Base-by-base conservation (phyloP, 2,888 invertebrate genomes). In the Andrena dorsata region DNA sequence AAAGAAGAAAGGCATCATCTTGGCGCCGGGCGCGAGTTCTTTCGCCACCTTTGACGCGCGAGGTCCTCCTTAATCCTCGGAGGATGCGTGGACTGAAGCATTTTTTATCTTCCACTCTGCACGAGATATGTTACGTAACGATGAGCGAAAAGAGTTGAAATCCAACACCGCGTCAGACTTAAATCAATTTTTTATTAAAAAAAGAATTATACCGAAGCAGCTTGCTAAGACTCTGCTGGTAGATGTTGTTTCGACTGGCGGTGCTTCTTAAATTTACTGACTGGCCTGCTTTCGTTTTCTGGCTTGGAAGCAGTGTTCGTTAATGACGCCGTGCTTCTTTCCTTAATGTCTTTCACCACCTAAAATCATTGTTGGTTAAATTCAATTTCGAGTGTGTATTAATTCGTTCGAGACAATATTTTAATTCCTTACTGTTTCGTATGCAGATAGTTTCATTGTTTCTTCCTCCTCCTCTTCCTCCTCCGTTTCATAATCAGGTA, bases 361-460 rank as follows among this genome's bases (percentile, higher is more conserved):
- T 80, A 41, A 65, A 69, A 47, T 28, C 28, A 56, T 8, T 0
- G 6, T n/a, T 20, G 20, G 1, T 23, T 3, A 32, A 72, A 53
- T 7, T n/a, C 16, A 32, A 35, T 35, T 30, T 20, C 30, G 23
- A 23, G 35, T 2, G 4, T 4, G 1, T n/a, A 23, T 20, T 51
- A 13, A 8, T 26, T 47, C 8, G 6, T 32, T 47, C 2, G 56
- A 26, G 23, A 1, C 23, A 51, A 7, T 0, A 30, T 60, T 49
- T 60, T 2, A 51, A 60, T n/a, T 74, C 83, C 87, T 83, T 80
- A 91, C 90, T 5, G 64, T 75, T 74, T 86, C 88, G 23, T 91
- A 92, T 13, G 84, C 72, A 23, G 91, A 91, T 10, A 60, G 70
- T 69, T 78, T 70, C 61, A 75, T 26, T 8, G 58, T 49, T 3